Evolutionary conservation across 2,797 vertebrate species (phyloP).

Genomic region (Anas bahamensis): DNA sequence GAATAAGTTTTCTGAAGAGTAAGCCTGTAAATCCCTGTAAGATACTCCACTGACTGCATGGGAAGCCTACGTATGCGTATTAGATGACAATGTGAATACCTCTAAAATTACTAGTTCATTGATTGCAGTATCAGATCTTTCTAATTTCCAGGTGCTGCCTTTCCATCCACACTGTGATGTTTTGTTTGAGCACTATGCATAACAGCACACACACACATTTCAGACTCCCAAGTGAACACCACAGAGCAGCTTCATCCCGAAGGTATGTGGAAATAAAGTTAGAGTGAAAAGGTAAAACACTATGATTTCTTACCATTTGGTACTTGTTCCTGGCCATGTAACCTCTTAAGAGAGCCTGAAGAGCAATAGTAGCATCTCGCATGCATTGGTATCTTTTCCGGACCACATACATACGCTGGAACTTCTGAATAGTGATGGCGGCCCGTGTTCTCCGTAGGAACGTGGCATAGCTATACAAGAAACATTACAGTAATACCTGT

Average conservation of each 20-base stretch:
- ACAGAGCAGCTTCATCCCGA: background rate
- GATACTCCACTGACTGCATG: background rate
- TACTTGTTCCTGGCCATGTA: constrained; percentile 92
- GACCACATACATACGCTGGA: constrained; percentile 90
- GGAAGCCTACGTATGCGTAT: background rate
- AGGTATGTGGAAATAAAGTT: background rate
- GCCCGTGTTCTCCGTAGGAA: constrained; percentile 92
- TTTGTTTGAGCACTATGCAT: background rate
- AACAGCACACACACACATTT: background rate
- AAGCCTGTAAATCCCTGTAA: background rate
- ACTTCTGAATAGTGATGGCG: constrained; percentile 92
- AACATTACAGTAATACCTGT: background rate
- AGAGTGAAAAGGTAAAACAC: background rate
- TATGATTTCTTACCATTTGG: constrained; percentile 82
- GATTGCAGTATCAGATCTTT: background rate
- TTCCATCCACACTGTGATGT: background rate
- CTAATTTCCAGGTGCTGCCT: background rate
- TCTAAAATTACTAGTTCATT: background rate
- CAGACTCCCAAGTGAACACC: background rate
- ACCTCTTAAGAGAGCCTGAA: constrained; percentile 92
- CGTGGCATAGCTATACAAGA: constrained; percentile 84
- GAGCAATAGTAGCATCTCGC: constrained; percentile 85
- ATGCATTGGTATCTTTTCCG: constrained; percentile 85
- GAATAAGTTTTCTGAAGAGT: background rate
- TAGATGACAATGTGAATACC: background rate